Conservation (phyloP, 2,797 vertebrate genomes). For the Clamator glandarius region DNA sequence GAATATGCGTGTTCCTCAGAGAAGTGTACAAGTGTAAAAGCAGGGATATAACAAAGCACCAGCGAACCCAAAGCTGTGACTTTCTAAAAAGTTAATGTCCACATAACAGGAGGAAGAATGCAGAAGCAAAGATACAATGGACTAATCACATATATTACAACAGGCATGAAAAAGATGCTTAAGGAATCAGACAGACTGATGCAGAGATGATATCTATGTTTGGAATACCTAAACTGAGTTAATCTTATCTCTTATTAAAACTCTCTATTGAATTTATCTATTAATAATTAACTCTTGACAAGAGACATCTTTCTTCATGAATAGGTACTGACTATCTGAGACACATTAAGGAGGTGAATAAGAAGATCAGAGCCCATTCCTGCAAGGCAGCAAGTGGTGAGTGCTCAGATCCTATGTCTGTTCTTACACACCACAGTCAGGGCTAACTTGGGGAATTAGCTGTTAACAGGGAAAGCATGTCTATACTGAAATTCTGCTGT, state of each 20-base stretch:
- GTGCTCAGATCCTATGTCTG: background rate
- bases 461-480: fast-evolving
- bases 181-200: background rate
- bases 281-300: background rate
- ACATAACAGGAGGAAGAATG: background rate
- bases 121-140: background rate
- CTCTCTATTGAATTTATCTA: background rate
- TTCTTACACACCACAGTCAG: background rate
- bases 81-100: background rate
- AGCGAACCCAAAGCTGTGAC: background rate
- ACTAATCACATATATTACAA: background rate
- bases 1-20: background rate
- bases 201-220: background rate
- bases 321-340: background rate
- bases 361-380: background rate
- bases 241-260: background rate
- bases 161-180: background rate
- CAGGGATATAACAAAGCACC: background rate
- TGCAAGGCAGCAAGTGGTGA: background rate
- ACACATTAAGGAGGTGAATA: fast-evolving
- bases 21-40: fast-evolving
- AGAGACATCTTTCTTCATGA: background rate
- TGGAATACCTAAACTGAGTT: background rate
- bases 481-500: fast-evolving
- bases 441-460: background rate